Base-by-base conservation (phyloP, 2,113 vertebrate genomes). In the Ceyx margarethae region DNA sequence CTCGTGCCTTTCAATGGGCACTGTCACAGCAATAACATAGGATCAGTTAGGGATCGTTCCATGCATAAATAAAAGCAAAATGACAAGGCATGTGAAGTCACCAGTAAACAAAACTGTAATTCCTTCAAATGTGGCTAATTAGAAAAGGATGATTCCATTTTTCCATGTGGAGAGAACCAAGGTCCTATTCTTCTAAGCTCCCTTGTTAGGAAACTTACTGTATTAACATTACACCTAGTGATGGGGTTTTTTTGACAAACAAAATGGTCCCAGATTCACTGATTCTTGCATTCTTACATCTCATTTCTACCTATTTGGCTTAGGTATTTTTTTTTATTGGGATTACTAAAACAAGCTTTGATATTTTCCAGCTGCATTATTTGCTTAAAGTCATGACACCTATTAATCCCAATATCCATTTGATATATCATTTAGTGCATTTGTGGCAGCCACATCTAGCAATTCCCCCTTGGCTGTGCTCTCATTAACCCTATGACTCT, bases 391-490 rank as follows among this genome's bases (percentile, higher is more conserved):
- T 81, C 82, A 33, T 68, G 74, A 84, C 73, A 90, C 68, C 65
- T 87, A 85, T 90, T 96, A 94, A 91, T 95, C 76, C 87, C 25
- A 83, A 28, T 72, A 83, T 51, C 33, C 69, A 60, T 83, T 48
- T 95, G 69, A 84, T 46, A 37, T 16, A 62, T 97, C 18, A 45
- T 82, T 91, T 69, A 79, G 33, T 91, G 75, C 42, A 26, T 77
- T 90, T 83, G 26, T 81, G 65, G 61, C 57, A 91, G 33, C 40
- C 66, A 75, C 69, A 88, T 88, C 76, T 84, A 91, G 48, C 43
- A 81, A 84, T 86, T 90, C 69, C 57, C 53, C 40, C 25, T 43
- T 74, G 61, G 62, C 35, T 77, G 17, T 64, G 69, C 83, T 90
- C 82, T 94, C 85, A 81, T 93, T 93, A 95, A 95, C 73, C 80